Evolutionary conservation across 2,888 invertebrate species (phyloP).

Genomic region (Euclidia mi): DNA sequence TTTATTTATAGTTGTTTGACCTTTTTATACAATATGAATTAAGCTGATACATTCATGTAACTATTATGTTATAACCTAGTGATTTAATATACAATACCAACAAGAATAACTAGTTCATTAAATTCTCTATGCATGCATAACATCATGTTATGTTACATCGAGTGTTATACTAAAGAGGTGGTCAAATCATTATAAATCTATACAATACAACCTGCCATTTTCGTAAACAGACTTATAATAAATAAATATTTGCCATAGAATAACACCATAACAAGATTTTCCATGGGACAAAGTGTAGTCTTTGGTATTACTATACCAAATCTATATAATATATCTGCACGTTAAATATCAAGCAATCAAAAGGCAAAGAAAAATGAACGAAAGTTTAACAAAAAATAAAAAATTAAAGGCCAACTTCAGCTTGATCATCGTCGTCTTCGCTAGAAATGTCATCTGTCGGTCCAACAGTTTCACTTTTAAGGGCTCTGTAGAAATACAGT

Average conservation of each 20-base stretch:
- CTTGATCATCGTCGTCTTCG: too few relatives aligned
- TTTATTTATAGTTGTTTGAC: conserved; percentile 66
- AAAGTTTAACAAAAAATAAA: too few relatives aligned
- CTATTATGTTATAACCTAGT: conserved; percentile 4
- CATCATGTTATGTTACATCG: conserved; percentile 6
- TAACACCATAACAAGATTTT: conserved; percentile 4
- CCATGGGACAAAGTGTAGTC: conserved; percentile 21
- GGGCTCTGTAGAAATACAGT: too few relatives aligned
- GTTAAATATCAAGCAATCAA: too few relatives aligned
- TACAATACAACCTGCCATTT: conserved; percentile 4
- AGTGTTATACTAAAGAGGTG: conserved; percentile 15
- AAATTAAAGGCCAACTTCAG: too few relatives aligned
- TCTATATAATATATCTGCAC: too few relatives aligned
- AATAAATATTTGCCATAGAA: background rate
- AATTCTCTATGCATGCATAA: conserved; percentile 12
- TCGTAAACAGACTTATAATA: too few relatives aligned
- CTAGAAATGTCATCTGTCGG: too few relatives aligned
- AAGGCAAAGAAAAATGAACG: too few relatives aligned
- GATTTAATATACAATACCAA: conserved; percentile 9
- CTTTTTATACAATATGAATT: conserved; percentile 70
- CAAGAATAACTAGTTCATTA: conserved; percentile 10
- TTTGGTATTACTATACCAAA: conserved; percentile 59
- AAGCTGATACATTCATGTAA: conserved; percentile 62
- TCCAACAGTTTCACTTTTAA: too few relatives aligned
- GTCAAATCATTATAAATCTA: too few relatives aligned